Conservation (phyloP, 1,140 invertebrate genomes). For the Philopotamus ludificatus region DNA sequence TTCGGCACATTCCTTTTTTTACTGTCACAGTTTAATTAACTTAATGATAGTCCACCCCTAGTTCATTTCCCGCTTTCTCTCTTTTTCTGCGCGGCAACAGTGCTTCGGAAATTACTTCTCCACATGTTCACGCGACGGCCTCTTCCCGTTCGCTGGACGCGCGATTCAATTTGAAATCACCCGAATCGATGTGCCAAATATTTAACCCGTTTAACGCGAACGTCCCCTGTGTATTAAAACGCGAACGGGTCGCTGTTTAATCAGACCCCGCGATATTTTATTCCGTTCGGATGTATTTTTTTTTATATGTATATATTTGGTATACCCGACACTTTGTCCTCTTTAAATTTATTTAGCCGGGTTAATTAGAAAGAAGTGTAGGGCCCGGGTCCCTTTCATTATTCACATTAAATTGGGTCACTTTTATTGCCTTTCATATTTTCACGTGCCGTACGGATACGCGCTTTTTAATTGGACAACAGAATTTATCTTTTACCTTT, state of each 20-base stretch:
- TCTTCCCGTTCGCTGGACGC: no score
- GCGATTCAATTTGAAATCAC: no score
- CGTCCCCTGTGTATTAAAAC: slow-evolving; percentile 11
- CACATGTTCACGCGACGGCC: no score
- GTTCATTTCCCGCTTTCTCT: background rate
- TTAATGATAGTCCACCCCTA: slow-evolving; percentile 20
- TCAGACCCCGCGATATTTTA: slow-evolving; percentile 7
- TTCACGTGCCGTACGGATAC: background rate
- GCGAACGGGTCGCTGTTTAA: slow-evolving; percentile 13
- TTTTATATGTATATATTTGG: no score
- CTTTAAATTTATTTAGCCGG: slow-evolving; percentile 25
- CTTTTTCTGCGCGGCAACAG: no score
- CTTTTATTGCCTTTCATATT: slow-evolving; percentile 11
- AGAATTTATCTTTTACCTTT: background rate
- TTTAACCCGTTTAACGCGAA: no score
- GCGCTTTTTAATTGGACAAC: background rate
- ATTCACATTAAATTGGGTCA: slow-evolving; percentile 15
- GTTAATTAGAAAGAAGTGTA: slow-evolving; percentile 28
- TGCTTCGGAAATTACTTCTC: no score
- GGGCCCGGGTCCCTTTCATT: slow-evolving; percentile 4
- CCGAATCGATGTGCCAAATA: no score
- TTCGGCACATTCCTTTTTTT: slow-evolving; percentile 25
- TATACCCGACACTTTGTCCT: slow-evolving; percentile 14
- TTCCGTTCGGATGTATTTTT: background rate
- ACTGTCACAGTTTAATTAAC: slow-evolving; percentile 35